These are phyloP conservation scores for Hypocryptadius cinnamomeus DNA, from an alignment of 2,113 vertebrate genomes.

Conservation along the genomic window DNA sequence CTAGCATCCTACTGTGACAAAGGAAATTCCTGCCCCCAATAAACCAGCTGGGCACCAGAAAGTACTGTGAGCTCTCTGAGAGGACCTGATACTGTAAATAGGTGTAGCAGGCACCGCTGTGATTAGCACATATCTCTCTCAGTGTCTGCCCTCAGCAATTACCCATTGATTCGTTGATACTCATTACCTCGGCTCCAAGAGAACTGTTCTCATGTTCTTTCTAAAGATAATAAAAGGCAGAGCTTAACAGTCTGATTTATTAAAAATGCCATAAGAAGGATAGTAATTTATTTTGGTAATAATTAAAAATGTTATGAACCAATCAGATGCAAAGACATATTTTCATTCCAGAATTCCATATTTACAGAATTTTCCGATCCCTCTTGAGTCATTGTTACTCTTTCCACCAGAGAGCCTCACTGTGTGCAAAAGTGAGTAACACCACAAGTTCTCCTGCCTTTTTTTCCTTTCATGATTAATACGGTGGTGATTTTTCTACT, in stretches of 20 bases:
- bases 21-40: background rate
- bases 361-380: background rate
- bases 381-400: slow-evolving; percentile 6
- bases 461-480: slow-evolving; percentile 28
- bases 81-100: background rate
- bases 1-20: background rate
- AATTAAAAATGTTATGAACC: background rate
- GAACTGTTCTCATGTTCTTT: background rate
- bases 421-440: background rate
- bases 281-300: background rate
- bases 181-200: background rate
- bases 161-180: background rate
- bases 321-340: background rate
- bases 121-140: background rate
- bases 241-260: background rate
- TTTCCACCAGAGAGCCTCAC: background rate
- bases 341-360: background rate
- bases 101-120: background rate
- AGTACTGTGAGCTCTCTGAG: background rate
- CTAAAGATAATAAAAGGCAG: background rate
- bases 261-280: background rate
- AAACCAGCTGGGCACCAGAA: background rate
- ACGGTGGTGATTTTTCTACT: background rate
- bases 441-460: background rate
- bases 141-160: background rate